Percentiles rank a stretch among this genome's conserved stretches.
These are phyloP conservation scores for Neotoxoptera formosana DNA, from an alignment of 1,140 invertebrate genomes.

Conservation along the genomic window DNA sequence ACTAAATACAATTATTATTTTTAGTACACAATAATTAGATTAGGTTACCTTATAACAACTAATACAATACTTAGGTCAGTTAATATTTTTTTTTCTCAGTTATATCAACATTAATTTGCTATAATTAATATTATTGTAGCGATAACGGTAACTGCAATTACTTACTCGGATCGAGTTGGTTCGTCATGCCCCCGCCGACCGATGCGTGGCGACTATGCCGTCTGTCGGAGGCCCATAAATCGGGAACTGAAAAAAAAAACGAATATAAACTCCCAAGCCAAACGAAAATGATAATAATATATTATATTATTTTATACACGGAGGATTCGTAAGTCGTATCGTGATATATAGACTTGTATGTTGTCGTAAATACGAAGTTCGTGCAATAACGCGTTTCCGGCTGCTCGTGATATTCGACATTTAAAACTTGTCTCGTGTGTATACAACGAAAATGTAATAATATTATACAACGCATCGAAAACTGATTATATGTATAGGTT, in stretches of 20 bases:
- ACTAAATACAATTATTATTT: too few species aligned
- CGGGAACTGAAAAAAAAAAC: constrained; percentile 29
- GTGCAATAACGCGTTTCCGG: neutral
- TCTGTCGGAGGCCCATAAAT: constrained; percentile 43
- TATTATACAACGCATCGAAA: constrained; percentile 6
- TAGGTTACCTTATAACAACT: too few species aligned
- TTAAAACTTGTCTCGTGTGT: neutral
- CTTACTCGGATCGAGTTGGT: constrained; percentile 46
- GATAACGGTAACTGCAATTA: neutral
- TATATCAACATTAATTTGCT: neutral
- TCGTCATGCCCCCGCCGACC: constrained; percentile 38
- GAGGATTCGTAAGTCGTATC: neutral
- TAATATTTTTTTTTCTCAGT: too few species aligned
- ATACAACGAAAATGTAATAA: neutral
- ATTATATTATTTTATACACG: neutral
- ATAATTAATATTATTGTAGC: neutral
- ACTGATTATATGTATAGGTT: constrained; percentile 9
- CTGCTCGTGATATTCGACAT: neutral
- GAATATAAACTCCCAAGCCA: neutral
- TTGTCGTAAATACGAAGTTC: constrained; percentile 6
- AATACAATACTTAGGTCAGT: too few species aligned
- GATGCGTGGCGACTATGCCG: constrained; percentile 41
- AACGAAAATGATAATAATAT: neutral
- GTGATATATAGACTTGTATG: neutral
- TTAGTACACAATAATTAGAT: too few species aligned